phyloP scores from a whole-genome alignment of 2,797 vertebrate species.

The Heliangelus exortis region DNA sequence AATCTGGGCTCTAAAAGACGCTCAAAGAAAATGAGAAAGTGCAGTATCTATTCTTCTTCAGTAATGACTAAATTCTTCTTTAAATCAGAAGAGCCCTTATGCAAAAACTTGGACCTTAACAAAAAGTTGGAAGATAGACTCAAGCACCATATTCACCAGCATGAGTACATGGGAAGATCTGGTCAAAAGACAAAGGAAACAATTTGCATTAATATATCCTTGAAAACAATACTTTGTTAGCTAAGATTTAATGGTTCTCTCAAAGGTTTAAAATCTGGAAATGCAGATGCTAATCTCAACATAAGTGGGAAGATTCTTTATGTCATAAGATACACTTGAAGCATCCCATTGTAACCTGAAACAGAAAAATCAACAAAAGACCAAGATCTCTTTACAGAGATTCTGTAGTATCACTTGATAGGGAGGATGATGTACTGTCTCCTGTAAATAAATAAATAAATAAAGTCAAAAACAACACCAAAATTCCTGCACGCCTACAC shows the following conservation, averaged over 20 bases:
- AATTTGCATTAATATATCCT: neutral
- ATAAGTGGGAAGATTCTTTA: neutral
- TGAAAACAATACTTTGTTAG: neutral
- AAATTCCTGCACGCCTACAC: neutral
- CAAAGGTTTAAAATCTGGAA: neutral
- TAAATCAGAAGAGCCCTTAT: neutral
- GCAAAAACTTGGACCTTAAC: neutral
- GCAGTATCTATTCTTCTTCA: neutral
- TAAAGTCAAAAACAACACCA: fast-evolving
- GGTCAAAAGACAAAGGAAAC: neutral
- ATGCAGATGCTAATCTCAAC: neutral
- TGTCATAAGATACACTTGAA: neutral
- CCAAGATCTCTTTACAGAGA: neutral
- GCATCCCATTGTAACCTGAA: neutral
- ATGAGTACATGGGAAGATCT: neutral
- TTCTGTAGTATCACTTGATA: neutral
- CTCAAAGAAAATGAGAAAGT: neutral
- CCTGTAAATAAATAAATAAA: too few species aligned
- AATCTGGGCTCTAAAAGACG: neutral
- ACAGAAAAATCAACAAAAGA: neutral
- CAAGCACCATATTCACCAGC: neutral
- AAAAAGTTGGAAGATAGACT: neutral
- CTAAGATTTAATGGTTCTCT: neutral
- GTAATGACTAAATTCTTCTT: neutral
- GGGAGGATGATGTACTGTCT: neutral